Evolutionary conservation across 1,140 invertebrate genomes (phyloP), one percentile per base, ranked within the genome.

Genomic region (Triops cancriformis): DNA sequence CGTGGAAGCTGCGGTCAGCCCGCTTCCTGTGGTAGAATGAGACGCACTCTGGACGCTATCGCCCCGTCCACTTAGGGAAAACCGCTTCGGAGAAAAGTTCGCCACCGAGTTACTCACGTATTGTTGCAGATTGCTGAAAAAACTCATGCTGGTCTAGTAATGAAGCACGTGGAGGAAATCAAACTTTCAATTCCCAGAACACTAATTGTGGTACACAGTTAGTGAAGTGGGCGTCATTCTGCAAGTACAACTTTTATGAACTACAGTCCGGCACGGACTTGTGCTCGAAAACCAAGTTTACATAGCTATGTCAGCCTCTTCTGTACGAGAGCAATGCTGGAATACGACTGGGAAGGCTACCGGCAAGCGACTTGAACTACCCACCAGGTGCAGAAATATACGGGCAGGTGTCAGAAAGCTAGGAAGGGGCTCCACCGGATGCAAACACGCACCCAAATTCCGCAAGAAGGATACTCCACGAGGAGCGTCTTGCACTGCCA

Each of bases 71-170:
- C 73, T 31, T 75, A 91, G 87, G 1, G 90, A 91, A 81, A 90
- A 93, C 79, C 92, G 87, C 79, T 92, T 91, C 42, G 92, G 91
- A 78, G 91, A 91, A 76, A 94, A 84, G 81, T 89, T 92, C 12
- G 91, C 91, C 77, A 94, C 92, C 83, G 89, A 90, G 79, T 89
- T 89, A 78, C 87, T 89, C 82, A 94, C 91, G 84, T 92, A 92
- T 83, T 93, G 91, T 81, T 92, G 91, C 79, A 93, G 84, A 10
- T 91, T 92, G 82, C 90, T 91, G 82, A 94, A 90, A 86, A 94
- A 93, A 87, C 92, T 93, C 92, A 94, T 94, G 51, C 41, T 41
- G 74, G 72, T 79, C 77, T 76, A 43, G 79, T 79, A 27, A 80
- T 28, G 9, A n/a, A 42, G 12, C 37, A n/a, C 12, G n/a, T 6